phyloP scores from a whole-genome alignment of 2,113 vertebrate species.

The Zapus hudsonius region DNA sequence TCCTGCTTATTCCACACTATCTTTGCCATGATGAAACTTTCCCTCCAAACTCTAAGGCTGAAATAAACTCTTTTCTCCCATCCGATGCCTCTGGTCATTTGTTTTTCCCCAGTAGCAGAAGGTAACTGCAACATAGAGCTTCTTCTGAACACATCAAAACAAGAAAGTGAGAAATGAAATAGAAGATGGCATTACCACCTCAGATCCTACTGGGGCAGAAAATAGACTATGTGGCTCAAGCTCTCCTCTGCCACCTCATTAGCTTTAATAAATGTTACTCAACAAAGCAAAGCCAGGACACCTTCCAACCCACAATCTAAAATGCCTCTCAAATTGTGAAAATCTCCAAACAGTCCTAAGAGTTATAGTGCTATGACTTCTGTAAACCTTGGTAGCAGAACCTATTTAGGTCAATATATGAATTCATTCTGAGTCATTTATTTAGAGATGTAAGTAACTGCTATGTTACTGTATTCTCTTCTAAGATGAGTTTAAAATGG shows the following conservation, averaged over 20 bases:
- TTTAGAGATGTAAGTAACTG: neutral
- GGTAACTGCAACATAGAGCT: neutral
- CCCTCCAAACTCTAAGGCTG: too few relatives aligned
- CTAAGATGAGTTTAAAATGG: conserved; percentile 49
- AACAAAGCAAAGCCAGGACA: neutral
- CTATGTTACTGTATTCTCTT: conserved; percentile 9
- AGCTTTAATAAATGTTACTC: neutral
- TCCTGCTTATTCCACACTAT: too few relatives aligned
- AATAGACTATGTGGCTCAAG: neutral
- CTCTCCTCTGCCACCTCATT: neutral
- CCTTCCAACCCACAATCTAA: neutral
- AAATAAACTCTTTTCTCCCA: too few relatives aligned
- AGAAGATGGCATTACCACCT: neutral
- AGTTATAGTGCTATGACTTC: neutral
- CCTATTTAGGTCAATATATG: conserved; percentile 27
- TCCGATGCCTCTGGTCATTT: too few relatives aligned
- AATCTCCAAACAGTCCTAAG: neutral
- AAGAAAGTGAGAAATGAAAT: neutral
- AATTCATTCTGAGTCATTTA: neutral
- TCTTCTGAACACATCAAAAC: conserved; percentile 7
- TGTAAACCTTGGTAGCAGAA: neutral
- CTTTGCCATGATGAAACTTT: too few relatives aligned
- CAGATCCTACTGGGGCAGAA: neutral
- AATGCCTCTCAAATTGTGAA: conserved; percentile 28
- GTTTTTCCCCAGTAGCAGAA: too few relatives aligned